A percentile compares a stretch with the other conserved stretches of the same genome.
phyloP scores from a whole-genome alignment of 1,140 invertebrate genomes.

The Bilobella aurantiaca region DNA sequence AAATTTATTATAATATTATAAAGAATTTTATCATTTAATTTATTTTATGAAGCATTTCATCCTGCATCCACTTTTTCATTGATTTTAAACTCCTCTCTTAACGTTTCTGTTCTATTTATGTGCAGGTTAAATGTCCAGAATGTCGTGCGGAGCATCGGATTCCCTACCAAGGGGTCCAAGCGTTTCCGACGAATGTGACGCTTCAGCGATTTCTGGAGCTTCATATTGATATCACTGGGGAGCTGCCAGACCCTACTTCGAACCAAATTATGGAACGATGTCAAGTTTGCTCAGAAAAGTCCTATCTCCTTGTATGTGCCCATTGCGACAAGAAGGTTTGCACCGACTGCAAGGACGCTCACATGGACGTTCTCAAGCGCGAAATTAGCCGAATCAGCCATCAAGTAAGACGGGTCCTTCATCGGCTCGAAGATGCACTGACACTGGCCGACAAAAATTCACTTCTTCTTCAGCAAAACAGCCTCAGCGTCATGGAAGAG shows the following conservation, averaged over 20 bases:
- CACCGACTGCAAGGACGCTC: constrained; percentile 79
- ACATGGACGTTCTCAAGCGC: constrained; percentile 86
- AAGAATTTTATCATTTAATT: too few relatives aligned
- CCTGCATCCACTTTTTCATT: too few relatives aligned
- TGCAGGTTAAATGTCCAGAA: constrained; percentile 92
- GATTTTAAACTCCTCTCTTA: constrained; percentile 34
- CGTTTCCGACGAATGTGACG: constrained; percentile 92
- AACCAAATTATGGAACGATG: constrained; percentile 47
- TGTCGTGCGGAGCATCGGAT: constrained; percentile 94
- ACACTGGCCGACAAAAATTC: constrained; percentile 75
- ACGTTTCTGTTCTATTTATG: background rate
- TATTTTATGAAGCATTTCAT: too few relatives aligned
- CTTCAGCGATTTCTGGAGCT: constrained; percentile 88
- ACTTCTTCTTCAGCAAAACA: constrained; percentile 69
- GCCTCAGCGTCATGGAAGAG: constrained; percentile 73
- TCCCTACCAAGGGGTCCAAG: constrained; percentile 89
- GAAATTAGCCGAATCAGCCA: constrained; percentile 90
- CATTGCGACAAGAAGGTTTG: constrained; percentile 93
- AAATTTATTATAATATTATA: too few relatives aligned
- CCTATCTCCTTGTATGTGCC: constrained; percentile 73
- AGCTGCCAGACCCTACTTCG: constrained; percentile 75
- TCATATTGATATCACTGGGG: constrained; percentile 76
- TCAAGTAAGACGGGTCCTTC: constrained; percentile 69
- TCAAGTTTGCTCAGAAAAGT: constrained; percentile 83
- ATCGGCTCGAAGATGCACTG: constrained; percentile 72